phyloP scores from a whole-genome alignment of 1,140 invertebrate genomes.

The Caenorhabditis tropicalis region DNA sequence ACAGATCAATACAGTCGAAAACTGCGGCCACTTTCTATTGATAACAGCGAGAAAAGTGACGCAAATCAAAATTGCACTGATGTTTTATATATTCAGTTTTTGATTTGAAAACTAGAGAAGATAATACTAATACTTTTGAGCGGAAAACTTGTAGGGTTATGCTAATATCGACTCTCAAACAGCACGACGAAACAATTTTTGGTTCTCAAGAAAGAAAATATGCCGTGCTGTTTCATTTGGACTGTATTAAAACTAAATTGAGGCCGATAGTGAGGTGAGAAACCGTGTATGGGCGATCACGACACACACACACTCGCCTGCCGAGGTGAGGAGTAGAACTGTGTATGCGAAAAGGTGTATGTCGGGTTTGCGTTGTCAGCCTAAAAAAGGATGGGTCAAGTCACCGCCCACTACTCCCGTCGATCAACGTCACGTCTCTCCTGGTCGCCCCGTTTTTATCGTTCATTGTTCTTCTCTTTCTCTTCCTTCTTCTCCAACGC shows the following conservation, averaged over 20 bases:
- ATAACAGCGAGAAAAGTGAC: no score
- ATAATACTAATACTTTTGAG: no score
- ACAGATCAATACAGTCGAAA: no score
- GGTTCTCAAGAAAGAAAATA: no score
- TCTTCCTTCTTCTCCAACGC: conserved; percentile 5
- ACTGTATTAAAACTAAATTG: background rate
- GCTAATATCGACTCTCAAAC: no score
- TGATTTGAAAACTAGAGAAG: no score
- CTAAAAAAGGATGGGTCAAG: conserved; percentile 39
- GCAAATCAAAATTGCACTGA: no score
- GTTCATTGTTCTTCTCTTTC: conserved; percentile 32
- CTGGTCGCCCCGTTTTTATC: conserved; percentile 30
- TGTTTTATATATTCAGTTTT: no score
- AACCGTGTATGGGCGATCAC: background rate
- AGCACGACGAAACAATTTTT: no score
- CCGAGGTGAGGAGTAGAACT: conserved; percentile 18
- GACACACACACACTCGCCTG: background rate
- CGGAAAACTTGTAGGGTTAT: no score
- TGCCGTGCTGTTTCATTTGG: no score
- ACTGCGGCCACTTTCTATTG: no score
- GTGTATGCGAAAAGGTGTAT: conserved; percentile 31
- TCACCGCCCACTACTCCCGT: conserved; percentile 14
- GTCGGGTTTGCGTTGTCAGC: conserved; percentile 30
- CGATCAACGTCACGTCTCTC: background rate
- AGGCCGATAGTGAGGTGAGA: background rate